Conservation (phyloP, 1,140 invertebrate genomes). For the Drosophila nigrodunni region DNA sequence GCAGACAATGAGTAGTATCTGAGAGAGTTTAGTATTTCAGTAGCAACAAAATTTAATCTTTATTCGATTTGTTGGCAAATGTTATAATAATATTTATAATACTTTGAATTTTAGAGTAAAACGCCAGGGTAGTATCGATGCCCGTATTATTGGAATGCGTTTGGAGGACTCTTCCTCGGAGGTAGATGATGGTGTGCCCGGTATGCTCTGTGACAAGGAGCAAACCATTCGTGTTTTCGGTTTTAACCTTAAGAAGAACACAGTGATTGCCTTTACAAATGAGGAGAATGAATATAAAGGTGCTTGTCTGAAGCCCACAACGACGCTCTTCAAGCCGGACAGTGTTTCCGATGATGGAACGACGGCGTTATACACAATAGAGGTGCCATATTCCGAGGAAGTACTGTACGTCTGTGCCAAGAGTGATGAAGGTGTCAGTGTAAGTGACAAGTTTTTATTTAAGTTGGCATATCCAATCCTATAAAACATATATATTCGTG, state of each 20-base stretch:
- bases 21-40: neutral
- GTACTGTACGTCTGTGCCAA: constrained; percentile 90
- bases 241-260: constrained; percentile 87
- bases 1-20: neutral
- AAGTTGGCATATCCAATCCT: no score
- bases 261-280: constrained; percentile 90
- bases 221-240: constrained; percentile 91
- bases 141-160: constrained; percentile 86
- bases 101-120: constrained; percentile 11
- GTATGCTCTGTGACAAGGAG: constrained; percentile 87
- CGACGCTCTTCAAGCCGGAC: constrained; percentile 84
- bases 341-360: constrained; percentile 84
- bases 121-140: neutral
- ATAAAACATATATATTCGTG: neutral
- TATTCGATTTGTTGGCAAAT: neutral
- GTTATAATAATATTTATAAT: no score
- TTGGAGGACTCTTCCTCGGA: constrained; percentile 88
- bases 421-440: constrained; percentile 77
- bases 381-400: constrained; percentile 85
- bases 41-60: neutral
- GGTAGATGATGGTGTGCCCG: constrained; percentile 88
- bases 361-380: constrained; percentile 87
- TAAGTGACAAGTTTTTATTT: constrained; percentile 37
- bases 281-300: constrained; percentile 85
- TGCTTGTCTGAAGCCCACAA: constrained; percentile 86